Base-by-base conservation (phyloP, 1,140 invertebrate genomes). In the Hyles vespertilio region DNA sequence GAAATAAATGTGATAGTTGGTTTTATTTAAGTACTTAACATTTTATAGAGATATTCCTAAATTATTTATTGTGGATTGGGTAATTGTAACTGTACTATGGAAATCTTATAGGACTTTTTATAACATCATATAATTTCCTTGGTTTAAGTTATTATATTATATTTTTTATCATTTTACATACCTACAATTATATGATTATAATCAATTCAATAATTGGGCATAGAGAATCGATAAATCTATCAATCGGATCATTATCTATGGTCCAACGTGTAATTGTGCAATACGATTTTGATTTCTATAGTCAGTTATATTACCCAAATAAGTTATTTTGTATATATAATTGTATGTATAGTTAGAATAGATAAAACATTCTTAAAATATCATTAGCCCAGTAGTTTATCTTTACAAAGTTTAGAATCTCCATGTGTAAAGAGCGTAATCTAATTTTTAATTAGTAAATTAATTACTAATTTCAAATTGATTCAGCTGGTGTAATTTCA, bases 1-100 rank as follows among this genome's bases (percentile, higher is more conserved):
- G 72, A 81, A 78, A 77, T 87, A 83, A 85, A 86, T 88, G 85
- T 88, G 85, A 88, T 88, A 88, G 84, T 86, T 83, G 77, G 80
- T 81, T 81, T 77, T 79, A 75, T 80, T 81, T 85, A 84, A 87
- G 84, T 88, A 88, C 82, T 87, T 88, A 88, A 85, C 84, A 77
- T 77, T 79, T 74, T 81, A 80, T 77, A 83, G 74, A 83, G 70
- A 78, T 84, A 82, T 80, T 74, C 61, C 64, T 87, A 85, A 87
- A 87, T 88, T 87, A 88, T 88, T 88, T 88, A 88, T 88, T 88
- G 62, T 67, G 51, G 58, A 49, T 63, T 64, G 66, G 51, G 45
- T 58, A 56, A 51, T 70, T 59, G 67, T 68, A 58, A 69, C 66
- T 79, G 75, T 74, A 62, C 63, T 71, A 61, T 64, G 59, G 58